phyloP scores from a whole-genome alignment of 2,888 invertebrate genomes.

The Eupithecia insigniata region DNA sequence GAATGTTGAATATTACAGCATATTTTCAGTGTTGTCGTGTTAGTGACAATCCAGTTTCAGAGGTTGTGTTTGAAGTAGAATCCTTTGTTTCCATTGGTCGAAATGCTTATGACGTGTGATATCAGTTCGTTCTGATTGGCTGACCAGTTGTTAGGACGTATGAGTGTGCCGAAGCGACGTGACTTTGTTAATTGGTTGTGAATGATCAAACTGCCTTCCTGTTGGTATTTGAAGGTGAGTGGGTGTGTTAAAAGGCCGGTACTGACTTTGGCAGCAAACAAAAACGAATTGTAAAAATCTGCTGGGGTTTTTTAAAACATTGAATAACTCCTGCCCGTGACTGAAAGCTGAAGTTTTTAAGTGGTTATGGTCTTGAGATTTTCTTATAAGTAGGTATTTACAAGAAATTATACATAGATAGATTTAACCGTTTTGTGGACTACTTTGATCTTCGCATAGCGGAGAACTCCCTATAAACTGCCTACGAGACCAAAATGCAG shows the following conservation, averaged over 20 bases:
- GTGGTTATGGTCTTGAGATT: too few relatives aligned
- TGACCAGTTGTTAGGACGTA: background rate
- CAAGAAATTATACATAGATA: too few relatives aligned
- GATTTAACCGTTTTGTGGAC: too few relatives aligned
- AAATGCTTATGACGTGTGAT: constrained; percentile 30
- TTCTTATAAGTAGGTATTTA: too few relatives aligned
- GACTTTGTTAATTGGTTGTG: constrained; percentile 42
- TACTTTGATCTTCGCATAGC: too few relatives aligned
- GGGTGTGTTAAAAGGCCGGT: constrained; percentile 37
- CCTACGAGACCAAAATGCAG: background rate
- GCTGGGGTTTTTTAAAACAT: background rate
- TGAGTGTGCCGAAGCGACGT: constrained; percentile 44
- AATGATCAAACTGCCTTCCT: constrained; percentile 51
- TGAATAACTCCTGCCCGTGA: background rate
- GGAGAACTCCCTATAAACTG: too few relatives aligned
- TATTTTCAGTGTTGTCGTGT: constrained; percentile 1
- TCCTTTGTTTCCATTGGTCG: constrained; percentile 21
- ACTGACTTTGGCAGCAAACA: constrained; percentile 11
- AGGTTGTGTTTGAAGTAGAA: background rate
- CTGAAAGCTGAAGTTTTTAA: too few relatives aligned
- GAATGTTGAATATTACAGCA: background rate
- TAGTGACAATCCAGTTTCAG: constrained; percentile 4
- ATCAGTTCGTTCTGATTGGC: constrained; percentile 30
- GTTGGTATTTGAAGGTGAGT: constrained; percentile 49
- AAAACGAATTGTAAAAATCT: background rate